phyloP scores from a whole-genome alignment of 2,888 invertebrate genomes.

The Neoscelio sp. region DNA sequence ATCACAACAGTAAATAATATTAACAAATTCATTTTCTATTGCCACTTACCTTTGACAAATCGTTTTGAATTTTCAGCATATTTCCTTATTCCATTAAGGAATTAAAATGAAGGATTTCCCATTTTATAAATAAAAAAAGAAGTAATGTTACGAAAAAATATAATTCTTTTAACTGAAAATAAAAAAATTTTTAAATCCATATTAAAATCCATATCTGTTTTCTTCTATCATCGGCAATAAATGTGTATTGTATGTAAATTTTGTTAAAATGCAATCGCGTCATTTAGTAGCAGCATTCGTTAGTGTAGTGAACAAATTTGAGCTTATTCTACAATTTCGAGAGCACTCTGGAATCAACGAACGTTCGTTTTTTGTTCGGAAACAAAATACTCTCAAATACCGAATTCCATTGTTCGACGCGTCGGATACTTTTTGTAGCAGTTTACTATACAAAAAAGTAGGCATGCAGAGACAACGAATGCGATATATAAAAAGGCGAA shows the following conservation, averaged over 20 bases:
- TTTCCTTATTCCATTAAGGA: too few species aligned
- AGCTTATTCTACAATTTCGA: conserved; percentile 51
- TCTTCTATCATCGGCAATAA: conserved; percentile 27
- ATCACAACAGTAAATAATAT: too few species aligned
- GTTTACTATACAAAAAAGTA: conserved; percentile 35
- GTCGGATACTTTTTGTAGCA: conserved; percentile 42
- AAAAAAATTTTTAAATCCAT: too few species aligned
- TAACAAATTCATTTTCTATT: too few species aligned
- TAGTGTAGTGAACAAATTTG: conserved; percentile 45
- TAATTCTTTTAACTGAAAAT: too few species aligned
- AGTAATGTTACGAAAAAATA: too few species aligned
- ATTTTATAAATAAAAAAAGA: too few species aligned
- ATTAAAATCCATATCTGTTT: too few species aligned
- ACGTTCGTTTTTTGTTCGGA: conserved; percentile 39
- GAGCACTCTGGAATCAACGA: conserved; percentile 30
- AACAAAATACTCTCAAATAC: conserved; percentile 49
- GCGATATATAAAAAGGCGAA: conserved; percentile 46
- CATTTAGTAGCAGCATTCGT: conserved; percentile 29
- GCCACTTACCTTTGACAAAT: too few species aligned
- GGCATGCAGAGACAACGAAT: conserved; percentile 37
- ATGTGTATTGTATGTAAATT: conserved; percentile 45
- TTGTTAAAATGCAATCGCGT: conserved; percentile 25
- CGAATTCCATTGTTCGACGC: conserved; percentile 50
- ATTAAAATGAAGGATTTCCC: too few species aligned
- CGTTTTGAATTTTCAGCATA: too few species aligned